phyloP scores from a whole-genome alignment of 2,888 invertebrate species.

The Xestoiulus laeticollis region DNA sequence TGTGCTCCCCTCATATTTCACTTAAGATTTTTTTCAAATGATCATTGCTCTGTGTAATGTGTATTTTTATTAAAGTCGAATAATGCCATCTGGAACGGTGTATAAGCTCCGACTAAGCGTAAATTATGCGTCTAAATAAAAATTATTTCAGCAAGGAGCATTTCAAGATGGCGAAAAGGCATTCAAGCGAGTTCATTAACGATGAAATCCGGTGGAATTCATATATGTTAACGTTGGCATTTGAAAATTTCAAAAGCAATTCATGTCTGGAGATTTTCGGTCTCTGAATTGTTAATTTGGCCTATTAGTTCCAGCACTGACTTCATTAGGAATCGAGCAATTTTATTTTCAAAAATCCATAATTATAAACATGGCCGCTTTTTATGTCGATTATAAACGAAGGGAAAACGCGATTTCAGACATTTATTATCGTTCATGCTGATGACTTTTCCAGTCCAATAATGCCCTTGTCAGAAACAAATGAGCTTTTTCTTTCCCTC shows the following conservation, averaged over 20 bases:
- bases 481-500: neutral
- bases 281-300: conserved; percentile 9
- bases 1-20: neutral
- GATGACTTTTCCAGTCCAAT: conserved; percentile 11
- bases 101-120: neutral
- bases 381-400: neutral
- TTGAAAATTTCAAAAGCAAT: neutral
- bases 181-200: conserved; percentile 8
- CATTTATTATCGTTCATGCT: neutral
- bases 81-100: conserved; percentile 15
- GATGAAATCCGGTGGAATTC: neutral
- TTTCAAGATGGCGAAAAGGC: neutral
- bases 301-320: conserved; percentile 27
- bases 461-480: conserved; percentile 34
- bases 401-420: neutral
- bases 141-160: conserved; percentile 13
- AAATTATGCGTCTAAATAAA: neutral
- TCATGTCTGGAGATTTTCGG: neutral
- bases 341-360: neutral
- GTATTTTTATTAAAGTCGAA: conserved; percentile 14
- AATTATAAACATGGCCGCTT: conserved; percentile 31
- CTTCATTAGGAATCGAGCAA: neutral
- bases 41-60: conserved; percentile 24
- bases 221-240: neutral
- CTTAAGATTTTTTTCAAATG: conserved; percentile 18